A percentile compares a stretch with the other conserved stretches of the same genome.
These are phyloP conservation scores for Agrochola circellaris DNA, from an alignment of 2,888 invertebrate species.

Conservation along the genomic window DNA sequence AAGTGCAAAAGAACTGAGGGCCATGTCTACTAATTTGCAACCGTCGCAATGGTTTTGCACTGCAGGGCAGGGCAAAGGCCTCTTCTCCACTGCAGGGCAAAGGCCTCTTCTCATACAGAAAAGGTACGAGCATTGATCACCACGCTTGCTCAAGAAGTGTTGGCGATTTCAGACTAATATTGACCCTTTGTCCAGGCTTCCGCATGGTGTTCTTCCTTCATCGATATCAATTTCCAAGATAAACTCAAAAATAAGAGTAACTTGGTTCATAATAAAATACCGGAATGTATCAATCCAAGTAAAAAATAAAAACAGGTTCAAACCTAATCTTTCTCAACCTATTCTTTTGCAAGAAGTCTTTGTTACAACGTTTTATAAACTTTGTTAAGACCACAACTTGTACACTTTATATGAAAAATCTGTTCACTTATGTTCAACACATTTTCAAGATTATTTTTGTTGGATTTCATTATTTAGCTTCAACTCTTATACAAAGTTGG, in stretches of 20 bases:
- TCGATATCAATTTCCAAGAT: neutral
- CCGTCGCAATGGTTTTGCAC: neutral
- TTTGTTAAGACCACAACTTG: neutral
- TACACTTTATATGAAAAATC: neutral
- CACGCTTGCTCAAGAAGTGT: neutral
- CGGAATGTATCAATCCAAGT: neutral
- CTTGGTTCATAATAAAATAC: neutral
- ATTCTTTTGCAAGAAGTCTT: neutral
- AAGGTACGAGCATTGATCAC: neutral
- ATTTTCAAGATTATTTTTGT: neutral
- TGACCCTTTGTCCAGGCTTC: neutral
- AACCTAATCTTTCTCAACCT: neutral
- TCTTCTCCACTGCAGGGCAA: no score
- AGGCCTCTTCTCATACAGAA: no score
- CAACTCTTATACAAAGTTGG: neutral
- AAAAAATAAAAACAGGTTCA: neutral
- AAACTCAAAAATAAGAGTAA: neutral
- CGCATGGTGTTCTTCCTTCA: neutral
- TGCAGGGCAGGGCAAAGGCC: no score
- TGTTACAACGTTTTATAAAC: neutral
- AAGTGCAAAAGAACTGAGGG: neutral
- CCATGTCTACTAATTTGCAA: neutral
- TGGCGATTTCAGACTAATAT: neutral
- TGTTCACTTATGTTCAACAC: neutral
- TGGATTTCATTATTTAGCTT: neutral